These are phyloP conservation scores for Polymixis lichenea DNA, from an alignment of 2,888 invertebrate species.

Conservation along the genomic window DNA sequence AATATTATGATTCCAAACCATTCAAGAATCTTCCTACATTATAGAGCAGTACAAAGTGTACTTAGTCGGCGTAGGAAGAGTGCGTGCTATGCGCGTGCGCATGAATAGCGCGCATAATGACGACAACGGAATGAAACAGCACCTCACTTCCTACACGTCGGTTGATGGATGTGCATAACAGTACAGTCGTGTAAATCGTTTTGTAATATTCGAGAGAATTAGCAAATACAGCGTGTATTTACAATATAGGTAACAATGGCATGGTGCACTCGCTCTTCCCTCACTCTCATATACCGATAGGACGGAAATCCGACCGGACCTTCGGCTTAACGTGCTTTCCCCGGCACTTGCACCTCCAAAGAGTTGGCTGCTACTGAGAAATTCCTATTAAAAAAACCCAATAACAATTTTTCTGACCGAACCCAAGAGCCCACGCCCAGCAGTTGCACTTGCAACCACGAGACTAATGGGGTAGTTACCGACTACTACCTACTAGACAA, in stretches of 20 bases:
- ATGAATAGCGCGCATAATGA: slow-evolving; percentile 55
- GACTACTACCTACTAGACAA: too few relatives aligned
- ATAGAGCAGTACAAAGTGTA: slow-evolving; percentile 4
- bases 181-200: slow-evolving; percentile 44
- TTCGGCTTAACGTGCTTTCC: too few relatives aligned
- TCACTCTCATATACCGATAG: too few relatives aligned
- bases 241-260: slow-evolving; percentile 7
- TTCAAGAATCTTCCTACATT: slow-evolving; percentile 11
- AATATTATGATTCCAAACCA: not conserved
- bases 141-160: slow-evolving; percentile 57
- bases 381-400: too few relatives aligned
- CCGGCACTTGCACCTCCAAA: too few relatives aligned
- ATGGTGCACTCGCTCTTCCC: too few relatives aligned
- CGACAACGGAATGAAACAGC: slow-evolving; percentile 54
- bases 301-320: too few relatives aligned
- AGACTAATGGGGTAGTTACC: too few relatives aligned
- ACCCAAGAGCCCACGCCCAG: too few relatives aligned
- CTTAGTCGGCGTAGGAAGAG: slow-evolving; percentile 38
- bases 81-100: slow-evolving; percentile 54
- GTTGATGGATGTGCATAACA: slow-evolving; percentile 58
- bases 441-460: too few relatives aligned
- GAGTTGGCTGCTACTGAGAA: too few relatives aligned
- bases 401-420: too few relatives aligned
- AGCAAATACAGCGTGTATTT: slow-evolving; percentile 2
- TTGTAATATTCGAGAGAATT: slow-evolving; percentile 32